Conservation (phyloP, 2,888 invertebrate genomes). For the Synanthedon andrenaeformis region DNA sequence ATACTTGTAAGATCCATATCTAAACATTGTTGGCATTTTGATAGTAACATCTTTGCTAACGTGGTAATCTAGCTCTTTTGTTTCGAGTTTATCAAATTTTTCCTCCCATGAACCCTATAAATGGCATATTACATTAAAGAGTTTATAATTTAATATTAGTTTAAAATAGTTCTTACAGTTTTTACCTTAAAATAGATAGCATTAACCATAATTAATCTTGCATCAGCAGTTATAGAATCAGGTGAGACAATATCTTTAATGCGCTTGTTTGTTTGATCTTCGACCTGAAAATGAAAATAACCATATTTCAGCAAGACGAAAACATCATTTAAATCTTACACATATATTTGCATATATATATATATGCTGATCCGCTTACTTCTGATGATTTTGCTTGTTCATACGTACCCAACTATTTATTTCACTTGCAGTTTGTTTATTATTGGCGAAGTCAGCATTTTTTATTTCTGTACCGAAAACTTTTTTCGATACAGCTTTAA, state of each 20-base stretch:
- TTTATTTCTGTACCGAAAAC: slow-evolving; percentile 74
- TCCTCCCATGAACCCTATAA: slow-evolving; percentile 73
- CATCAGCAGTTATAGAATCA: slow-evolving; percentile 53
- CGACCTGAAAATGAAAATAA: slow-evolving; percentile 32
- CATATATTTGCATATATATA: too few relatives aligned
- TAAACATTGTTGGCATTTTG: slow-evolving; percentile 77
- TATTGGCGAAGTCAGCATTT: slow-evolving; percentile 70
- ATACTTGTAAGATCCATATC: slow-evolving; percentile 49
- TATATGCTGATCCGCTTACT: too few relatives aligned
- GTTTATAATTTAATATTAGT: neutral
- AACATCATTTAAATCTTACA: too few relatives aligned
- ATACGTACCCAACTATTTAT: slow-evolving; percentile 81
- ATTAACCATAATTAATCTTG: slow-evolving; percentile 80
- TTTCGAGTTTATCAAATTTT: slow-evolving; percentile 70
- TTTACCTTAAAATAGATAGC: slow-evolving; percentile 85
- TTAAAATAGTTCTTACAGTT: neutral
- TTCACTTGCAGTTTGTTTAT: slow-evolving; percentile 42
- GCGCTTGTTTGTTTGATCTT: slow-evolving; percentile 47
- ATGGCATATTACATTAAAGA: neutral
- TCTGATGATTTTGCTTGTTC: too few relatives aligned
- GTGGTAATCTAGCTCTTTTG: slow-evolving; percentile 74
- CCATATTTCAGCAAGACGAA: too few relatives aligned
- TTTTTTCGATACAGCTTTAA: slow-evolving; percentile 60
- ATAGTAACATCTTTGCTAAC: slow-evolving; percentile 61
- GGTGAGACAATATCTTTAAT: slow-evolving; percentile 71